phyloP scores from a whole-genome alignment of 2,888 invertebrate species.

The Aphodius granarius region DNA sequence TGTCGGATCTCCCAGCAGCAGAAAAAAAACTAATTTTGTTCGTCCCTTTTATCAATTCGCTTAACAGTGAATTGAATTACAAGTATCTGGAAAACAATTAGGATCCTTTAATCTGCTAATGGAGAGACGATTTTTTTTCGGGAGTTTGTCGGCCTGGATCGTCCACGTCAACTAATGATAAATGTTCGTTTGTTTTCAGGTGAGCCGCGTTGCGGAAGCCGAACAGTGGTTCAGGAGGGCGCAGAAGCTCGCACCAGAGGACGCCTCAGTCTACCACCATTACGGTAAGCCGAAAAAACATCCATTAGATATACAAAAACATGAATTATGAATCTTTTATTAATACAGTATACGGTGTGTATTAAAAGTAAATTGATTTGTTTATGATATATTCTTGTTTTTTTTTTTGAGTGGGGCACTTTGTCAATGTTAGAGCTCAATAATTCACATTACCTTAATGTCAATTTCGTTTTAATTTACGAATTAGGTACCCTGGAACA shows the following conservation, averaged over 20 bases:
- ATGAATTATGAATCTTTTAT: background rate
- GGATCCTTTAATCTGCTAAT: constrained; percentile 5
- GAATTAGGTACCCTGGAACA: too few relatives aligned
- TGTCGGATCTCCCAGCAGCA: background rate
- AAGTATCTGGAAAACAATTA: constrained; percentile 6
- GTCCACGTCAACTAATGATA: constrained; percentile 4
- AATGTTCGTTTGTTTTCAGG: constrained; percentile 57
- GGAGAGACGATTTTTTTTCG: constrained; percentile 5
- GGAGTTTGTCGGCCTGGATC: background rate
- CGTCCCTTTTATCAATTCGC: background rate
- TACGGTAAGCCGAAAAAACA: constrained; percentile 67
- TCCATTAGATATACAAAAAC: background rate
- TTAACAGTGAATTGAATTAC: constrained; percentile 5
- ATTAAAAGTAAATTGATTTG: too few relatives aligned
- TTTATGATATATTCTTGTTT: too few relatives aligned
- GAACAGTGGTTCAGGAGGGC: constrained; percentile 90
- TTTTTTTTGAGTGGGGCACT: too few relatives aligned
- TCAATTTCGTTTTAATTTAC: too few relatives aligned
- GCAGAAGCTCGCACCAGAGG: constrained; percentile 77
- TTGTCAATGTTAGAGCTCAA: too few relatives aligned
- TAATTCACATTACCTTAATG: too few relatives aligned
- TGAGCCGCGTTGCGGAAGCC: constrained; percentile 80
- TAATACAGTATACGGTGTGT: background rate
- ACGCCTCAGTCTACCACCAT: constrained; percentile 85
- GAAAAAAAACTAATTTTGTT: background rate